Conservation (phyloP, 2,888 invertebrate genomes). For the Spodoptera littoralis region DNA sequence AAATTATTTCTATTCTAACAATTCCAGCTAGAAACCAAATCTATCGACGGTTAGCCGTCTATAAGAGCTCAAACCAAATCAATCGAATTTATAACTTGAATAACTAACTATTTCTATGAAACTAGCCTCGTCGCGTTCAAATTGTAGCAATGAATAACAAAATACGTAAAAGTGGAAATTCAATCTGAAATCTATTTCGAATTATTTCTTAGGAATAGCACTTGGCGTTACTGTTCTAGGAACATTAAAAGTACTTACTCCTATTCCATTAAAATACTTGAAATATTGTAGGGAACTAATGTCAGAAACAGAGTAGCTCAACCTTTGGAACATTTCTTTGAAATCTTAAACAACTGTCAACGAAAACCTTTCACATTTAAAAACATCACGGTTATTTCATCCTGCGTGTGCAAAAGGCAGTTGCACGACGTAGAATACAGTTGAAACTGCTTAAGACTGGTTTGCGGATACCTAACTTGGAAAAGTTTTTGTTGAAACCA, state of each 20-base stretch:
- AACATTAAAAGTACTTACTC: neutral
- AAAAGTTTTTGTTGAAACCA: too few relatives aligned
- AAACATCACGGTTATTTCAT: neutral
- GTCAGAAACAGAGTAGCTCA: neutral
- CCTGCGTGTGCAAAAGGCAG: too few relatives aligned
- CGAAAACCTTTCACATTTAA: neutral
- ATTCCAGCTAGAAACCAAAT: too few relatives aligned
- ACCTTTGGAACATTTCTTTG: neutral
- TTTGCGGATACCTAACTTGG: too few relatives aligned
- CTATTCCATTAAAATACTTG: neutral
- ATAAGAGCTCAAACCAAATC: too few relatives aligned
- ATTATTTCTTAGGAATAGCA: constrained; percentile 27
- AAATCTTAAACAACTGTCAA: neutral
- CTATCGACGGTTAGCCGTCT: too few relatives aligned
- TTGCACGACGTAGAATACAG: too few relatives aligned
- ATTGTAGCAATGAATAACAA: constrained; percentile 3
- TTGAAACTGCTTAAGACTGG: too few relatives aligned
- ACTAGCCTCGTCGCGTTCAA: constrained; percentile 9
- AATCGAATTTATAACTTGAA: too few relatives aligned
- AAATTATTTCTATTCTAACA: too few relatives aligned
- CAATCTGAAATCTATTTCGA: constrained; percentile 27
- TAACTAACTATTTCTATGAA: constrained; percentile 22
- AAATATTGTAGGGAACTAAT: neutral
- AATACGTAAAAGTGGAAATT: constrained; percentile 5
- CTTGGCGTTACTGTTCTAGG: neutral